phyloP scores from a whole-genome alignment of 2,797 vertebrate species.

The Lagocephalus sceleratus region DNA sequence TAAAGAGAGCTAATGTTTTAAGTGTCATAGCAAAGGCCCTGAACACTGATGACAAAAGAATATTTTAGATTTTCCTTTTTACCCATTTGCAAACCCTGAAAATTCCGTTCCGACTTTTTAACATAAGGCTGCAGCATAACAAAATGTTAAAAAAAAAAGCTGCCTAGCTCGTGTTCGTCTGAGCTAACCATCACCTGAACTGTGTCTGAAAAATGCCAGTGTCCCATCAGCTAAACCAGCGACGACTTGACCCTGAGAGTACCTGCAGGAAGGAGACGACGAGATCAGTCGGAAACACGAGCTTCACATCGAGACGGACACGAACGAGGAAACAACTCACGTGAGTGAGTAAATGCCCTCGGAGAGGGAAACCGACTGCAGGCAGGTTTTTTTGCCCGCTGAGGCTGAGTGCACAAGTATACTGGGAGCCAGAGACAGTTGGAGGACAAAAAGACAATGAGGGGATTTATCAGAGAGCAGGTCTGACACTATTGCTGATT shows the following conservation, averaged over 20 bases:
- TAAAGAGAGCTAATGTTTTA: too few species aligned
- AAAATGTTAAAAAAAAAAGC: too few species aligned
- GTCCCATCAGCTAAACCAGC: slow-evolving; percentile 81
- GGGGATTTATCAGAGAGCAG: background rate
- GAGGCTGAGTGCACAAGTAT: slow-evolving; percentile 77
- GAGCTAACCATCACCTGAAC: slow-evolving; percentile 59
- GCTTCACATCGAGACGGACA: background rate
- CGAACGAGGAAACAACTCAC: slow-evolving; percentile 62
- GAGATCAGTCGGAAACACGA: background rate
- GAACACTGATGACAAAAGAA: too few species aligned
- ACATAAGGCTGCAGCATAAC: too few species aligned
- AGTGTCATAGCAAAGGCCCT: too few species aligned
- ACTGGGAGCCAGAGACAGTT: slow-evolving; percentile 49
- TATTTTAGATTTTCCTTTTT: too few species aligned
- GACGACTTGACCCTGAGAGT: slow-evolving; percentile 73
- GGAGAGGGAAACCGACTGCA: slow-evolving; percentile 74
- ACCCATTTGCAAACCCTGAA: too few species aligned
- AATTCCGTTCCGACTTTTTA: too few species aligned
- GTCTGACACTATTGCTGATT: background rate
- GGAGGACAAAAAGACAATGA: background rate
- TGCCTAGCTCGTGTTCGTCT: too few species aligned
- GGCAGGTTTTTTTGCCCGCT: slow-evolving; percentile 66
- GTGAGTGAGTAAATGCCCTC: slow-evolving; percentile 81
- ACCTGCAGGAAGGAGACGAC: slow-evolving; percentile 54
- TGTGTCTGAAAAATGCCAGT: slow-evolving; percentile 78